Conservation (phyloP, 2,113 vertebrate species). For the Lasiurus borealis region DNA sequence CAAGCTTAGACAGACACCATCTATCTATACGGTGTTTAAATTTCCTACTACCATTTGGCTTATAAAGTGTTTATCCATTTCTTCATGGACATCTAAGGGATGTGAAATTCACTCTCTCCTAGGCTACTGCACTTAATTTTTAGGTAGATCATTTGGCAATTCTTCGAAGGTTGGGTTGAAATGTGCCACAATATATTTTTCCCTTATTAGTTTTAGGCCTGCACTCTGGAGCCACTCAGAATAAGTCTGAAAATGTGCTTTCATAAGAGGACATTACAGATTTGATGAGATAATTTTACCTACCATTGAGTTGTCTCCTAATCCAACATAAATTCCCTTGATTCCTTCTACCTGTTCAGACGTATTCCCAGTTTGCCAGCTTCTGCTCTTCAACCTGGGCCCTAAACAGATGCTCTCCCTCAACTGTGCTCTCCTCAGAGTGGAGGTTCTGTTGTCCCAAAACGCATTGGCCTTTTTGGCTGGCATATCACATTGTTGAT, state of each 20-base stretch:
- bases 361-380: background rate
- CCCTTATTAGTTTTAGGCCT: background rate
- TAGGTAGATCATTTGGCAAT: background rate
- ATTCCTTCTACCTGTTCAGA: background rate
- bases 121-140: background rate
- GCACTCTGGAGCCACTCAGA: background rate
- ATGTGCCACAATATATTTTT: background rate
- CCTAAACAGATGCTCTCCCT: background rate
- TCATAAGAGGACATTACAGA: background rate
- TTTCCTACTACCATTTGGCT: background rate
- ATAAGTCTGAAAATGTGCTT: constrained; percentile 18
- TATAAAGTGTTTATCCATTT: background rate
- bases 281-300: background rate
- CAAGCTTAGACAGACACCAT: background rate
- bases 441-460: background rate
- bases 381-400: background rate
- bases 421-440: background rate
- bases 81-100: background rate
- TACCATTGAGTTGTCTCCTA: background rate
- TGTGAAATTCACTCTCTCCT: background rate
- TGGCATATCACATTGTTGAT: background rate
- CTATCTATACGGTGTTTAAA: background rate
- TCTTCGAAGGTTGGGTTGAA: background rate
- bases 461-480: background rate
- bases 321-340: background rate